Conservation (phyloP, 2,797 vertebrate species). For the Masticophis lateralis region DNA sequence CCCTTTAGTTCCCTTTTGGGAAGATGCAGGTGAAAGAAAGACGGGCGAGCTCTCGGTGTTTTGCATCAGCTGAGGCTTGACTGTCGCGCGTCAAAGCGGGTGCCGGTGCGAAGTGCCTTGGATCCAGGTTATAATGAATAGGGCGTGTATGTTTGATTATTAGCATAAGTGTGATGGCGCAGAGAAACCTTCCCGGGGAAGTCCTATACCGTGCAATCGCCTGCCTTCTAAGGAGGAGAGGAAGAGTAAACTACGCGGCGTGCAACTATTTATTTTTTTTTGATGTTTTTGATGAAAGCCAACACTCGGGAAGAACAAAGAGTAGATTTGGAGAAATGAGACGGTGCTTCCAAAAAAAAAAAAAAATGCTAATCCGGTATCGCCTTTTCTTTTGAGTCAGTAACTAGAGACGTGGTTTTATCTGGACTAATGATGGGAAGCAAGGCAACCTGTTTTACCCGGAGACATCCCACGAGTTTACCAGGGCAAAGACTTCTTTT, state of each 20-base stretch:
- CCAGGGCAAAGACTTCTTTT: not conserved
- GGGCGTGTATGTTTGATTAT: slow-evolving; percentile 40
- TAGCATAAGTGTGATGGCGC: slow-evolving; percentile 45
- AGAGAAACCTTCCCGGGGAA: not conserved
- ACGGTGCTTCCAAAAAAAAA: not conserved
- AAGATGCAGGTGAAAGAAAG: slow-evolving; percentile 17
- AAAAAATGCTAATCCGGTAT: not conserved
- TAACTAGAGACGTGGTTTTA: not conserved
- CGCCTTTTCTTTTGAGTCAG: not conserved
- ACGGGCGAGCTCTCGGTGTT: not conserved
- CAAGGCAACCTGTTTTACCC: not conserved
- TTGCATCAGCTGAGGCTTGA: slow-evolving; percentile 25
- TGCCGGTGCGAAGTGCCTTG: slow-evolving; percentile 1
- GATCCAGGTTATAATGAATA: slow-evolving; percentile 44
- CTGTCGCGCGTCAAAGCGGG: not conserved
- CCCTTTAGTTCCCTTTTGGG: not conserved
- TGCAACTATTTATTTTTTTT: not conserved
- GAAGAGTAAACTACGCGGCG: not conserved
- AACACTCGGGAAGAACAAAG: not conserved
- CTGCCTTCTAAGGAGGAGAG: not conserved
- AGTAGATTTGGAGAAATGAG: not conserved
- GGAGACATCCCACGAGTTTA: not conserved
- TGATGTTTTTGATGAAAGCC: not conserved
- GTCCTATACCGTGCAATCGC: not conserved
- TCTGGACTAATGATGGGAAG: not conserved